Percentiles rank a stretch among this genome's conserved stretches.
Evolutionary conservation across 2,797 vertebrate species (phyloP).

Genomic region (Sylvia borin): DNA sequence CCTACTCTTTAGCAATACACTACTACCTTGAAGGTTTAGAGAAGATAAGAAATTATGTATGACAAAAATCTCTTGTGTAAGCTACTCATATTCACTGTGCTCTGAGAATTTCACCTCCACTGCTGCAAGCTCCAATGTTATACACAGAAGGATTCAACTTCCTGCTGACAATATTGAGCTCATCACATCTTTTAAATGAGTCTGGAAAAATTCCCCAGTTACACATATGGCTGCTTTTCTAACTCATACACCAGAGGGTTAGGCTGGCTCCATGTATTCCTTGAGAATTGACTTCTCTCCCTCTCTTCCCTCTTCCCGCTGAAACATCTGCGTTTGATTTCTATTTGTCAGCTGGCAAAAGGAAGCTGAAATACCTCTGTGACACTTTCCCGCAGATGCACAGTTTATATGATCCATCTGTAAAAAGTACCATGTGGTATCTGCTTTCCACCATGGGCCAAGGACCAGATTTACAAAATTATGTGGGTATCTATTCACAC

Average conservation of each 20-base stretch:
- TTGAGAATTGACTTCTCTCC: constrained; percentile 20
- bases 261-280: constrained; percentile 8
- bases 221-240: constrained; percentile 26
- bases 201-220: constrained; percentile 47
- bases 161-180: constrained; percentile 44
- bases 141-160: constrained; percentile 58
- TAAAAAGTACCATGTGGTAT: background rate
- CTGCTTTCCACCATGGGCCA: background rate
- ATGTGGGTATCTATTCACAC: background rate
- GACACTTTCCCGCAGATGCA: constrained; percentile 1
- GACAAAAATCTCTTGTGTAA: background rate
- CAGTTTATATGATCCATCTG: constrained; percentile 22
- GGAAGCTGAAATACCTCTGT: constrained; percentile 39
- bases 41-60: background rate
- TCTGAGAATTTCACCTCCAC: constrained; percentile 46
- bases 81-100: background rate
- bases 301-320: background rate
- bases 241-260: constrained; percentile 20
- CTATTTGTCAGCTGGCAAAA: constrained; percentile 34
- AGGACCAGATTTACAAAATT: background rate
- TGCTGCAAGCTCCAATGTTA: constrained; percentile 22
- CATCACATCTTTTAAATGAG: constrained; percentile 24
- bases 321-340: constrained; percentile 32
- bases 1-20: background rate
- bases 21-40: background rate